Conservation (phyloP, 2,113 vertebrate species). For the Platycercus adscitus region DNA sequence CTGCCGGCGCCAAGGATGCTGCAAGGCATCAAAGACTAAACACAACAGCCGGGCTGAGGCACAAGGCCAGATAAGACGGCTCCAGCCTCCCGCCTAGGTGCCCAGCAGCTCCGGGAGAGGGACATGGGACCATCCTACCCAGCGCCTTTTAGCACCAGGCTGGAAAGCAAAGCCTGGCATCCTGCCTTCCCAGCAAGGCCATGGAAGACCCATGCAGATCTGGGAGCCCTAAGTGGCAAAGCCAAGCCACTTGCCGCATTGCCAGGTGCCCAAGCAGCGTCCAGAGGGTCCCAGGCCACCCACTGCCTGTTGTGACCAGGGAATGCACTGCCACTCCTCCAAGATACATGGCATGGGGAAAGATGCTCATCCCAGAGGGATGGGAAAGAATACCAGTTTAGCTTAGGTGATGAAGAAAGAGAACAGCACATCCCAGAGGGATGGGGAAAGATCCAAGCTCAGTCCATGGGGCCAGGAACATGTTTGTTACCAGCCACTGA, state of each 20-base stretch:
- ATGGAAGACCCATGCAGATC: rapidly evolving
- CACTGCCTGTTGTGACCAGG: rapidly evolving
- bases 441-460: not conserved
- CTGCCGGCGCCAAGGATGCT: not conserved
- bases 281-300: not conserved
- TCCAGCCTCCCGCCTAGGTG: not conserved
- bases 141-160: too few relatives aligned
- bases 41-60: not conserved
- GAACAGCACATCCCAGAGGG: not conserved
- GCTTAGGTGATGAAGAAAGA: not conserved
- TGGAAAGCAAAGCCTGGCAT: not conserved
- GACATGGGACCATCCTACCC: not conserved
- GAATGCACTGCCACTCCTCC: rapidly evolving
- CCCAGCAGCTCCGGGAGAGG: rapidly evolving
- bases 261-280: rapidly evolving
- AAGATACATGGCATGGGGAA: not conserved
- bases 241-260: not conserved
- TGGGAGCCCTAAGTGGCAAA: not conserved
- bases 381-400: not conserved
- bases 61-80: not conserved
- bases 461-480: rapidly evolving
- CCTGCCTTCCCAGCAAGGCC: not conserved
- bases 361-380: not conserved
- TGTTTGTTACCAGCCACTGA: rapidly evolving
- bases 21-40: slow-evolving; percentile 22